Evolutionary conservation across 1,140 invertebrate genomes (phyloP).

Genomic region (Drosophila watanabei): DNA sequence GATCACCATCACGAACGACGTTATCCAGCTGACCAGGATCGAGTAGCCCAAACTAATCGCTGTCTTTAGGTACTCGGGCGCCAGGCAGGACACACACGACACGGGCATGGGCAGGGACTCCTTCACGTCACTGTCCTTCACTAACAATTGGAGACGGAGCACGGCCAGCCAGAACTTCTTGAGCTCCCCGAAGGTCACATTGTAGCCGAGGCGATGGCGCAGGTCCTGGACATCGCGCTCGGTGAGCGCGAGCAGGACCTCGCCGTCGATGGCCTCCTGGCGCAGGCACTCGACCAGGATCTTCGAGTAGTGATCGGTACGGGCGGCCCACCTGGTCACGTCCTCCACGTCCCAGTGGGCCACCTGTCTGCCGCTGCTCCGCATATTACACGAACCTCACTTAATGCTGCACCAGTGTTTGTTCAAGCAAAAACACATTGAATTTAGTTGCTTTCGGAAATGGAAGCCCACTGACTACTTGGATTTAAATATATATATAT

Average conservation of each 20-base stretch:
- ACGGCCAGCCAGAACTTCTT: slow-evolving; percentile 91
- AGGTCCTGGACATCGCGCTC: slow-evolving; percentile 90
- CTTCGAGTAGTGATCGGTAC: slow-evolving; percentile 86
- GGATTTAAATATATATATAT: no score
- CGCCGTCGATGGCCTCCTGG: slow-evolving; percentile 91
- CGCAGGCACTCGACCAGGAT: slow-evolving; percentile 85
- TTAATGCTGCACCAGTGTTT: slow-evolving; percentile 35
- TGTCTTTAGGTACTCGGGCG: slow-evolving; percentile 93
- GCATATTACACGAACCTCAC: slow-evolving; percentile 30
- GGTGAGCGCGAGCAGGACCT: slow-evolving; percentile 90
- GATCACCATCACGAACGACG: slow-evolving; percentile 99
- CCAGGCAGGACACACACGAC: neutral
- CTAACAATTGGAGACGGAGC: slow-evolving; percentile 88
- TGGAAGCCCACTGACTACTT: slow-evolving; percentile 22
- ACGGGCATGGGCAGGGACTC: neutral
- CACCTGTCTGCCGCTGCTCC: slow-evolving; percentile 59
- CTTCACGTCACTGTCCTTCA: slow-evolving; percentile 29
- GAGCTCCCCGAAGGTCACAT: slow-evolving; percentile 89
- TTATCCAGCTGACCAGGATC: slow-evolving; percentile 97
- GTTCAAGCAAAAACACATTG: slow-evolving; percentile 48
- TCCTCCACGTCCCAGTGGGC: slow-evolving; percentile 88
- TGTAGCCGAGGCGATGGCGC: slow-evolving; percentile 86
- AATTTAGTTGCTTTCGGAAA: slow-evolving; percentile 46
- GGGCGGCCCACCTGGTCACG: slow-evolving; percentile 88
- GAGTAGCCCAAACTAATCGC: slow-evolving; percentile 95